Base-by-base conservation (phyloP, 2,888 invertebrate genomes). In the Conchocele bisecta region DNA sequence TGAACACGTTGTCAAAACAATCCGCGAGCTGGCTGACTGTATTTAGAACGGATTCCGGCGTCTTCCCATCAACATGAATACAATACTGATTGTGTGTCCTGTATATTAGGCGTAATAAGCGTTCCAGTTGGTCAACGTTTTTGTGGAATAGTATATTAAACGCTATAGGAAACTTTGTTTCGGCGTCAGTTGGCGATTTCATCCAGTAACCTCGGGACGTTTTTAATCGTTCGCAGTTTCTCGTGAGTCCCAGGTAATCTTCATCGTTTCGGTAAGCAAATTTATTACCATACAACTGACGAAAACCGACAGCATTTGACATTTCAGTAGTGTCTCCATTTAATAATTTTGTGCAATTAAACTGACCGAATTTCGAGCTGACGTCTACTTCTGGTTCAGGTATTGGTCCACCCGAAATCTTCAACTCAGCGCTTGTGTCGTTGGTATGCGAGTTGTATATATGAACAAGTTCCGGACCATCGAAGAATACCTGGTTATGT, bases 51-150 rank as follows among this genome's bases (percentile, higher is more conserved):
- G 42, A 24, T 1, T 65, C 54, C 0, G 76, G 48, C 2, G 85
- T 53, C 57, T 86, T 88, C n/a, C 56, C 57, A 53, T 90, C 90
- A 0, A 90, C 84, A 51, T 91, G 91, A 28, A 91, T 76, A 68
- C 91, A 91, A 75, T 89, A 91, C 29, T 82, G 65, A 65, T 91
- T 91, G 48, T 90, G 87, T 9, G 90, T 89, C 13, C 86, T 69
- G 66, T 89, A 90, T 28, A 91, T 83, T 0, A 83, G 70, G 11
- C 83, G 70, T 4, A 90, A 63, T 3, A 89, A 59, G 20, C 86
- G 73, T 58, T 89, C 89, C 3, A 89, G 74, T 63, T 89, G 88
- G 53, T 85, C 83, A 0, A 84, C 59, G 37, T 88, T 81, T 56
- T 80, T 78, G 63, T 89, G 84, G 24, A 87, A 74, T 1, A 89